Percentiles rank a stretch among this genome's conserved stretches.
These are phyloP conservation scores for Brachyhypopomus gauderio DNA, from an alignment of 2,113 vertebrate genomes.

Conservation along the genomic window DNA sequence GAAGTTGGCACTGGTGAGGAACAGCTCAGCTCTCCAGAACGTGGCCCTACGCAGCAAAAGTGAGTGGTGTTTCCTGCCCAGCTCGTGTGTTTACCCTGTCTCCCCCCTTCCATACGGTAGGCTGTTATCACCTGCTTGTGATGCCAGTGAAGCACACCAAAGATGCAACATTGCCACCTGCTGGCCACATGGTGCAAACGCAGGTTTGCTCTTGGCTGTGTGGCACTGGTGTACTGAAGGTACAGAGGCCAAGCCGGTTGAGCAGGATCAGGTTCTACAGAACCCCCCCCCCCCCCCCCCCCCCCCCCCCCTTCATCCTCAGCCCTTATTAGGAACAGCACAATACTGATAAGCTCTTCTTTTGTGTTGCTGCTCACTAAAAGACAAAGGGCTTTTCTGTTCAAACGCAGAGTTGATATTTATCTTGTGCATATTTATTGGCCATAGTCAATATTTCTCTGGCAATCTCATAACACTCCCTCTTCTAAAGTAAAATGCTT, in stretches of 20 bases:
- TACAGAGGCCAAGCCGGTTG: neutral
- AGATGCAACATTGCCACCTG: conserved; percentile 35
- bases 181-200: neutral
- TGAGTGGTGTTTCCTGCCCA: conserved; percentile 68
- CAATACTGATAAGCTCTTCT: too few relatives aligned
- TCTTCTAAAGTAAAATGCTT: neutral
- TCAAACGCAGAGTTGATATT: too few relatives aligned
- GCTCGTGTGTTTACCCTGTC: neutral
- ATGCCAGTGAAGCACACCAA: neutral
- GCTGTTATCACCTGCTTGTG: neutral
- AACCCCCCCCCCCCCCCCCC: neutral
- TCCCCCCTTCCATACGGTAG: neutral
- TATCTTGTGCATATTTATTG: neutral
- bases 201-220: neutral
- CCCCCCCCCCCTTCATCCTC: neutral
- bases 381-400: too few relatives aligned
- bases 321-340: too few relatives aligned
- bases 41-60: conserved; percentile 87
- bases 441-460: too few relatives aligned
- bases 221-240: neutral
- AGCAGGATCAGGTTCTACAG: conserved; percentile 11
- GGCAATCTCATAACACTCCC: neutral
- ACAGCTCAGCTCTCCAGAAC: conserved; percentile 85
- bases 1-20: conserved; percentile 85
- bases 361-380: too few relatives aligned